phyloP scores from a whole-genome alignment of 1,140 invertebrate species.

The roundworm (Caenorhabditis elegans) region DNA sequence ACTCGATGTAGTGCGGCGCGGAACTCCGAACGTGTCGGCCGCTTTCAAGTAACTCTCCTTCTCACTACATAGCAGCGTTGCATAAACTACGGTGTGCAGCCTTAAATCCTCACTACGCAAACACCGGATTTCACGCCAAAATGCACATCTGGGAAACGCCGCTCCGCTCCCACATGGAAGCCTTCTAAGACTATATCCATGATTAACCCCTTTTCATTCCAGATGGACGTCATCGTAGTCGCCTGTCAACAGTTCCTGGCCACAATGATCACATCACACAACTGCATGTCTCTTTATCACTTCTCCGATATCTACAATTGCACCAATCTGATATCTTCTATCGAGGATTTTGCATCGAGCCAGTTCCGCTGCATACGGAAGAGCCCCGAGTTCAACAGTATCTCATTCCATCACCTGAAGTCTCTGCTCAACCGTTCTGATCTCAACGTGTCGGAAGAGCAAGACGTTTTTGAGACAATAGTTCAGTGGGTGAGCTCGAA shows the following conservation, averaged over 20 bases:
- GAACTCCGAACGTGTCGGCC: too few species aligned
- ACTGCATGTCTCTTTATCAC: conserved; percentile 46
- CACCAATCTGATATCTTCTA: conserved; percentile 35
- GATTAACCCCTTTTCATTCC: too few species aligned
- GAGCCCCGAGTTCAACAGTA: conserved; percentile 38
- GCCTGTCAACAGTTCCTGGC: conserved; percentile 48
- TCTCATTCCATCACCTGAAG: conserved; percentile 43
- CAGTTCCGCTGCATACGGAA: conserved; percentile 41
- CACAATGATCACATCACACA: conserved; percentile 42
- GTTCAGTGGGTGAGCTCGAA: conserved; percentile 39
- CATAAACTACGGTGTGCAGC: too few species aligned
- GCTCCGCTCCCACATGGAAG: too few species aligned
- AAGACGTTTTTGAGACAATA: conserved; percentile 48
- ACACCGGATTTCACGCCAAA: too few species aligned
- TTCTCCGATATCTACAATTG: conserved; percentile 51
- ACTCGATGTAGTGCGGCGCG: too few species aligned
- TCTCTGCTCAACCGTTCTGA: conserved; percentile 45
- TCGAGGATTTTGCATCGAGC: conserved; percentile 49
- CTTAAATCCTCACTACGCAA: too few species aligned
- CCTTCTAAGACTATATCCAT: too few species aligned
- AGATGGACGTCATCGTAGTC: conserved; percentile 45
- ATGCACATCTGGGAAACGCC: too few species aligned
- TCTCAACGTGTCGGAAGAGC: conserved; percentile 46
- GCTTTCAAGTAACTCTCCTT: too few species aligned
- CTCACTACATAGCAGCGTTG: too few species aligned